phyloP scores from a whole-genome alignment of 2,113 vertebrate species.

The Toxostoma redivivum region DNA sequence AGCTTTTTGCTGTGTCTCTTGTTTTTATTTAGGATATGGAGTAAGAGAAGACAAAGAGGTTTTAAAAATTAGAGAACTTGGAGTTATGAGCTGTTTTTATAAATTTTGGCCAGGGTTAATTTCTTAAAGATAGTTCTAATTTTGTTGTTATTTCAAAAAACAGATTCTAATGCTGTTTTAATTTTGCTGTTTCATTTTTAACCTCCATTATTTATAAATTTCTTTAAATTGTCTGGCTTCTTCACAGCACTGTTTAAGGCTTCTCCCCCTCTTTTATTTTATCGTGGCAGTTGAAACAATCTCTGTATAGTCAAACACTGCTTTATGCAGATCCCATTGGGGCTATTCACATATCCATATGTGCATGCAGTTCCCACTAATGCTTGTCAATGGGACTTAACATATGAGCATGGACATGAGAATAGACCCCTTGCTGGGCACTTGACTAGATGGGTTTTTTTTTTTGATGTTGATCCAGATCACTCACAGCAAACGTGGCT shows the following conservation, averaged over 20 bases:
- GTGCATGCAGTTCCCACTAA: conserved; percentile 34
- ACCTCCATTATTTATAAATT: neutral
- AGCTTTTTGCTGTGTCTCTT: neutral
- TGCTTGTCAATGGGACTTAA: conserved; percentile 51
- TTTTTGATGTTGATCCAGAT: conserved; percentile 48
- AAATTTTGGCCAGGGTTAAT: neutral
- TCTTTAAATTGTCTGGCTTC: neutral
- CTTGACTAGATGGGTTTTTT: conserved; percentile 6
- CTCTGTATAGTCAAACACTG: neutral
- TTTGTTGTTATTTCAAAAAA: neutral
- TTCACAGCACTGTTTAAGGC: neutral
- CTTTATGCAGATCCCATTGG: conserved; percentile 31
- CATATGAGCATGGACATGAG: conserved; percentile 38
- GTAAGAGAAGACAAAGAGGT: neutral
- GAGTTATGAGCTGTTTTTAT: neutral
- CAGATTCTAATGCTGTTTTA: neutral
- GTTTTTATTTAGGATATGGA: neutral
- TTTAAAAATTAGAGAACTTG: neutral
- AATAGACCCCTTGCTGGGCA: conserved; percentile 54
- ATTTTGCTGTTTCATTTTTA: neutral
- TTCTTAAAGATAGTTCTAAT: neutral
- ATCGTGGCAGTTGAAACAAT: neutral
- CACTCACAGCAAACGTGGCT: neutral
- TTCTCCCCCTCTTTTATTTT: neutral
- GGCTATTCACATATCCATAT: conserved; percentile 40